phyloP scores from a whole-genome alignment of 2,888 invertebrate genomes.

The Pherbina coryleti region DNA sequence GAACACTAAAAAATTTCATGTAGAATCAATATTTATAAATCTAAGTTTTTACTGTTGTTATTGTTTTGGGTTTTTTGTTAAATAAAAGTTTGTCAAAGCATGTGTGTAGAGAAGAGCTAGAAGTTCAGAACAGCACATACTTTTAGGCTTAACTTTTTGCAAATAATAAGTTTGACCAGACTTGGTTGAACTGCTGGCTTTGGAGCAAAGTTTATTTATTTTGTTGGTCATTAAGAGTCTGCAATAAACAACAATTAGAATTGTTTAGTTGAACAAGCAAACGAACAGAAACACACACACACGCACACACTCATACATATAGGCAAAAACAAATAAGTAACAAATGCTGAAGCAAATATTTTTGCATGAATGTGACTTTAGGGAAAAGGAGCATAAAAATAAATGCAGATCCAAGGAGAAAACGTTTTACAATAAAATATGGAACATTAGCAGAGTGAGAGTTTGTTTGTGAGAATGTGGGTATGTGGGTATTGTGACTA shows the following conservation, averaged over 20 bases:
- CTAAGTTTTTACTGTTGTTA: no score
- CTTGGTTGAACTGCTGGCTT: neutral
- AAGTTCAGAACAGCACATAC: no score
- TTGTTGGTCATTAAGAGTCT: conserved; percentile 2
- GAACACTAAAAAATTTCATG: no score
- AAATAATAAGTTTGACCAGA: no score
- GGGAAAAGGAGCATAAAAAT: neutral
- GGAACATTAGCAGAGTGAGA: neutral
- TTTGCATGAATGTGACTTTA: conserved; percentile 11
- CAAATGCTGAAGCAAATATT: conserved; percentile 3
- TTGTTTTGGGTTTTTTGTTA: no score
- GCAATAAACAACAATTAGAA: conserved; percentile 30
- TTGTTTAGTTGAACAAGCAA: neutral
- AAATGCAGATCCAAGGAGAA: neutral
- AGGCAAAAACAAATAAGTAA: neutral
- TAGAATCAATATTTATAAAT: no score
- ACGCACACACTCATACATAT: neutral
- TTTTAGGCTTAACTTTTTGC: no score
- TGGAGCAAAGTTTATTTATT: conserved; percentile 16
- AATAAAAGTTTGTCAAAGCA: no score
- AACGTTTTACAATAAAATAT: conserved; percentile 17
- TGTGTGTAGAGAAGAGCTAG: no score
- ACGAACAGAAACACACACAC: neutral
- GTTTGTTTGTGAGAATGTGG: neutral
- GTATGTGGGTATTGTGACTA: neutral